Percentiles rank a stretch among this genome's conserved stretches.
Evolutionary conservation across 2,797 vertebrate genomes (phyloP).

Genomic region (Pogonophryne albipinna): DNA sequence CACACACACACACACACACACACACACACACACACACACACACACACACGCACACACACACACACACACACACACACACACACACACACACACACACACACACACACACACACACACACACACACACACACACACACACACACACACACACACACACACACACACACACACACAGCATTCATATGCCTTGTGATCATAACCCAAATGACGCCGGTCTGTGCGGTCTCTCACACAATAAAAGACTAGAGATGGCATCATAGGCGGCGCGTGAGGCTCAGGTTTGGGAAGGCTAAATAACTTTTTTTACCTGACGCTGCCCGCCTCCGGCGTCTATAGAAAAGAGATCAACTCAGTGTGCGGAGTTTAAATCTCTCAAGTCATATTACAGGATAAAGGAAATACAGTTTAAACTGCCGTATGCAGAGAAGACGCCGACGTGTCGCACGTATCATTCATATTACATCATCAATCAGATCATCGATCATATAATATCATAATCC

Average conservation of each 20-base stretch:
- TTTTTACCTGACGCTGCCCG: no score
- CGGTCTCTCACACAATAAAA: conserved; percentile 38
- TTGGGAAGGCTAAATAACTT: no score
- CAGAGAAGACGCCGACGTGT: no score
- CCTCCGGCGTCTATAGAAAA: no score
- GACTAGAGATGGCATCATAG: conserved; percentile 15
- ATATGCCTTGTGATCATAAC: conserved; percentile 77
- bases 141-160: conserved; percentile 35
- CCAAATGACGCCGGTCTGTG: conserved; percentile 39
- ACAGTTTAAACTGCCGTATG: no score
- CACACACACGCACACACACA: conserved; percentile 25
- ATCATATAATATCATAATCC: no score
- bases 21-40: conserved; percentile 35
- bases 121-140: conserved; percentile 35
- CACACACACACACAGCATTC: conserved; percentile 37
- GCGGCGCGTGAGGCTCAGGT: no score
- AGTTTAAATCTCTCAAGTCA: no score
- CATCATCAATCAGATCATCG: no score
- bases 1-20: conserved; percentile 32
- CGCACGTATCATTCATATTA: no score
- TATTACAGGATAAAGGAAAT: no score
- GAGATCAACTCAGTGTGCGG: no score
- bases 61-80: conserved; percentile 39
- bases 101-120: conserved; percentile 32
- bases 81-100: conserved; percentile 22